phyloP scores from a whole-genome alignment of 2,888 invertebrate genomes.

The Tetramorium bicarinatum region DNA sequence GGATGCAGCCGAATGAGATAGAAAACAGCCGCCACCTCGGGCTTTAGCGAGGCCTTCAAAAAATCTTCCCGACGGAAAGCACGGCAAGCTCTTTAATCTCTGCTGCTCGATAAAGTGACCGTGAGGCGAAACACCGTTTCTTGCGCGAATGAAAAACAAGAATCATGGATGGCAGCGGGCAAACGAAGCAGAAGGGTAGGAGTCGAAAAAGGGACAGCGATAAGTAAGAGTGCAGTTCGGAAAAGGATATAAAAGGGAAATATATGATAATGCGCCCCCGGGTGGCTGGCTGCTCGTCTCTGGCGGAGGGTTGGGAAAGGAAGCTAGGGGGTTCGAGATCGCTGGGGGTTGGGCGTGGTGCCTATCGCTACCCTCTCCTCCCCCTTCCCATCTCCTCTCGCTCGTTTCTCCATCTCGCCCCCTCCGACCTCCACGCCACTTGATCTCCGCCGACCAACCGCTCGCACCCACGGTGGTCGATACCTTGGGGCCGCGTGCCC shows the following conservation, averaged over 20 bases:
- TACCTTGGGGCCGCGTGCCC: constrained; percentile 83
- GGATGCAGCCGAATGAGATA: not conserved
- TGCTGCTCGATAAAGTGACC: constrained; percentile 63
- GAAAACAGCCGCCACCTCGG: not conserved
- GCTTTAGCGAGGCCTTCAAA: not conserved
- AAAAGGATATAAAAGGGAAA: constrained; percentile 81
- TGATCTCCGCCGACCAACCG: constrained; percentile 60
- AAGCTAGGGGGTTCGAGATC: constrained; percentile 78
- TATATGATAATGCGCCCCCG: constrained; percentile 83
- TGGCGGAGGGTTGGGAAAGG: constrained; percentile 60
- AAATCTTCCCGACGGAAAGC: constrained; percentile 31
- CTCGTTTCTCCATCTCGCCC: constrained; percentile 36
- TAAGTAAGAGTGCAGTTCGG: constrained; percentile 74
- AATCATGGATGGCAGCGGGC: constrained; percentile 26
- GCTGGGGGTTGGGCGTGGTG: constrained; percentile 85
- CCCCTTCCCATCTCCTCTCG: constrained; percentile 57
- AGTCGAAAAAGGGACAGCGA: constrained; percentile 49
- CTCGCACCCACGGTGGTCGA: constrained; percentile 82
- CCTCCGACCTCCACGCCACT: constrained; percentile 56
- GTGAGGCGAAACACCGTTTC: constrained; percentile 16
- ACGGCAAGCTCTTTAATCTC: constrained; percentile 67
- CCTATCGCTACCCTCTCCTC: constrained; percentile 68
- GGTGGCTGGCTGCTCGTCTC: constrained; percentile 69
- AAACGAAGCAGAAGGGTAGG: constrained; percentile 45
- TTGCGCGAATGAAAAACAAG: constrained; percentile 43